These are phyloP conservation scores for Chrysoperla carnea DNA, from an alignment of 1,140 invertebrate species.

Conservation along the genomic window DNA sequence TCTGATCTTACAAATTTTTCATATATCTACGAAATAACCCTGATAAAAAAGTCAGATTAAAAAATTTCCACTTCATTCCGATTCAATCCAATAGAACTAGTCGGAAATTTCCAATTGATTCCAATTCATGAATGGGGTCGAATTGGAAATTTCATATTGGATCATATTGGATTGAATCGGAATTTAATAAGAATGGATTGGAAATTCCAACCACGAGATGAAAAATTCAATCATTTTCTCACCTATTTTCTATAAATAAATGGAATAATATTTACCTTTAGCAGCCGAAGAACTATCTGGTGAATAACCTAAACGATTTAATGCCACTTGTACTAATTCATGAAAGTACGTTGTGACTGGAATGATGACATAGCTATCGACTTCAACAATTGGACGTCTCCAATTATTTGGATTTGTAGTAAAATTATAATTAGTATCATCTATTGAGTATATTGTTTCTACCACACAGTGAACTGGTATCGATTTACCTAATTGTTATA, in stretches of 20 bases:
- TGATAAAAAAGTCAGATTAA: no score
- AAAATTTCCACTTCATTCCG: no score
- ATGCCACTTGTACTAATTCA: conserved; percentile 60
- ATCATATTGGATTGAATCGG: no score
- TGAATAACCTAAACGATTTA: conserved; percentile 62
- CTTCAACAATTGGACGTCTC: conserved; percentile 55
- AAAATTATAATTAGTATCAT: conserved; percentile 29
- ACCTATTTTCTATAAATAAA: neutral
- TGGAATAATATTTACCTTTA: conserved; percentile 40
- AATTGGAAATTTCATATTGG: no score
- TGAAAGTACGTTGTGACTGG: conserved; percentile 74
- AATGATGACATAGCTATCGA: conserved; percentile 85
- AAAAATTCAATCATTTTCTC: no score
- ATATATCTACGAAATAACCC: no score
- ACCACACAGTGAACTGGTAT: conserved; percentile 85
- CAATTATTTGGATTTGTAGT: conserved; percentile 22
- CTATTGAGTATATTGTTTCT: conserved; percentile 54
- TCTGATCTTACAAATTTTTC: no score
- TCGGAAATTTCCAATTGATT: no score
- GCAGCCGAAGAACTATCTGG: conserved; percentile 53
- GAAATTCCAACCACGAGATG: no score
- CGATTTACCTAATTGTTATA: conserved; percentile 52
- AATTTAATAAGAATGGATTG: no score
- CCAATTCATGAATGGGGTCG: no score
- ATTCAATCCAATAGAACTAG: no score